Evolutionary conservation across 2,113 vertebrate genomes (phyloP).

Genomic region (Solea solea): DNA sequence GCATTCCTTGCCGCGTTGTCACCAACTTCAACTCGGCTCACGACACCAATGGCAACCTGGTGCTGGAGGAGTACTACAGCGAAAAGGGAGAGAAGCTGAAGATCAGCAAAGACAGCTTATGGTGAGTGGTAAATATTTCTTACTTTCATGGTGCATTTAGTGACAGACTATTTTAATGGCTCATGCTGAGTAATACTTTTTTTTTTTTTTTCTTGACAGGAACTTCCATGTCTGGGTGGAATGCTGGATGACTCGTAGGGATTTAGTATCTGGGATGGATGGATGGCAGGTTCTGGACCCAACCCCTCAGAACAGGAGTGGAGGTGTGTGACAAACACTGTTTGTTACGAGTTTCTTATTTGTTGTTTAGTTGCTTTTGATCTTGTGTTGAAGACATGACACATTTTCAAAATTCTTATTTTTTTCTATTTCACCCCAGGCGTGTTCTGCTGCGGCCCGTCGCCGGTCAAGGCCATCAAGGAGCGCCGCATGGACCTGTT

Average conservation of each 20-base stretch:
- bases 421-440: conserved; percentile 62
- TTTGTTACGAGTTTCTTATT: neutral
- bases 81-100: conserved; percentile 81
- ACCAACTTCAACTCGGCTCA: conserved; percentile 90
- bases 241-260: conserved; percentile 90
- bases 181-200: neutral
- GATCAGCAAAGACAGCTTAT: conserved; percentile 83
- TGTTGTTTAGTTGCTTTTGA: neutral
- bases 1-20: conserved; percentile 88
- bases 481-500: conserved; percentile 72
- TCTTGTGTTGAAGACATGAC: neutral
- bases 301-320: conserved; percentile 91
- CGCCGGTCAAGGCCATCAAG: conserved; percentile 82
- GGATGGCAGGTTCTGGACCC: conserved; percentile 97
- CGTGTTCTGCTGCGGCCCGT: conserved; percentile 85
- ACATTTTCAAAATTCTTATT: accelerated
- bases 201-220: conserved; percentile 73
- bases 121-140: conserved; percentile 30
- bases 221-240: conserved; percentile 98
- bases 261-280: conserved; percentile 80
- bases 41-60: conserved; percentile 83
- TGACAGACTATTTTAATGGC: too few relatives aligned
- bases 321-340: conserved; percentile 75
- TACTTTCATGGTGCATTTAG: too few relatives aligned
- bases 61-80: conserved; percentile 87